These are phyloP conservation scores for Arvicanthis niloticus DNA, from an alignment of 2,113 vertebrate genomes.

Conservation along the genomic window DNA sequence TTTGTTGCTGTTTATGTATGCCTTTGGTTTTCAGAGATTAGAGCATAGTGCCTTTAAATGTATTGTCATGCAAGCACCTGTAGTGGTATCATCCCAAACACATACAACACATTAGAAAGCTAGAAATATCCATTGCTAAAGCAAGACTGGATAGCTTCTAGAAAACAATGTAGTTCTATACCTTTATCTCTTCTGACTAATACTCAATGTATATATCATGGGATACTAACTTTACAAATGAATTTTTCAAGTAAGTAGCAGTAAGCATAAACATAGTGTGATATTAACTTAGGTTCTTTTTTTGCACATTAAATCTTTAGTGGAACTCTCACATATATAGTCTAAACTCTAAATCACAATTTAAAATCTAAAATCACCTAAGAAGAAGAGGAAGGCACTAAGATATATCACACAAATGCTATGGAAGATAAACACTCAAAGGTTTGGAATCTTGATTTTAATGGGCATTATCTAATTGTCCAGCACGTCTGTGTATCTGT, in stretches of 20 bases:
- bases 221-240: neutral
- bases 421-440: neutral
- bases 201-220: neutral
- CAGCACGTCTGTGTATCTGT: neutral
- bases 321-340: neutral
- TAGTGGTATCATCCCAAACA: neutral
- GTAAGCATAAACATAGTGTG: neutral
- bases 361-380: neutral
- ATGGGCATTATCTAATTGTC: neutral
- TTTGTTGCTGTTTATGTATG: neutral
- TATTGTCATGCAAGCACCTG: neutral
- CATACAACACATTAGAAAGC: neutral
- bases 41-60: neutral
- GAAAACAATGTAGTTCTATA: neutral
- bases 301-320: neutral
- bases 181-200: neutral
- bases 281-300: neutral
- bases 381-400: neutral
- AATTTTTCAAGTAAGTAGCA: neutral
- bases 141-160: neutral
- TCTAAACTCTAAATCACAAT: neutral
- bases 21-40: neutral
- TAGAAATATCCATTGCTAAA: neutral
- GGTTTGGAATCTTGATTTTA: neutral
- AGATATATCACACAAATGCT: neutral